A percentile compares a stretch with the other conserved stretches of the same genome.
phyloP scores from a whole-genome alignment of 2,113 vertebrate species.

The Cyprinodon tularosa region DNA sequence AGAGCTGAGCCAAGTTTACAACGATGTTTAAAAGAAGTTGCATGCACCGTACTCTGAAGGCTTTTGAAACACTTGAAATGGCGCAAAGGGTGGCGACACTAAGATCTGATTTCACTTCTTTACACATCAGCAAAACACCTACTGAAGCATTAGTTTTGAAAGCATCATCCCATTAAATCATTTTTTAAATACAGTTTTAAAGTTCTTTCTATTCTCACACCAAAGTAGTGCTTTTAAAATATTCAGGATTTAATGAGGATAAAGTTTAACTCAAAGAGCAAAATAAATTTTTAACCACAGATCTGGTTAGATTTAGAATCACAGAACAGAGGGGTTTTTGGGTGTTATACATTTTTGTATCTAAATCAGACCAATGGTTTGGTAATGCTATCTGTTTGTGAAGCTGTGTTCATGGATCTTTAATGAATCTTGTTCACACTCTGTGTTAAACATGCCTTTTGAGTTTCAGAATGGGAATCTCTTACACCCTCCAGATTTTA shows the following conservation, averaged over 20 bases:
- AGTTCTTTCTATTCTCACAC: neutral
- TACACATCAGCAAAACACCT: neutral
- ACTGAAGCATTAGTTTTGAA: neutral
- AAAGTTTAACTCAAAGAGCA: constrained; percentile 4
- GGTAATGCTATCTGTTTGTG: constrained; percentile 13
- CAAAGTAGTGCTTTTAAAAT: neutral
- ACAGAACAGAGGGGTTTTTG: neutral
- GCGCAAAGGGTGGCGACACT: neutral
- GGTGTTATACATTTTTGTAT: neutral
- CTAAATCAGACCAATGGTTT: neutral
- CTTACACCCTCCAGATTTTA: constrained; percentile 12
- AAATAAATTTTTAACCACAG: neutral
- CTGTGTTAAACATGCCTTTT: constrained; percentile 10
- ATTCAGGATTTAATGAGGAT: neutral
- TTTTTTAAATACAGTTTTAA: neutral
- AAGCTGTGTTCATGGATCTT: constrained; percentile 15
- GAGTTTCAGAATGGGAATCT: constrained; percentile 7
- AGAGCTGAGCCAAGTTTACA: constrained; percentile 6
- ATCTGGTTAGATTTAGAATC: neutral
- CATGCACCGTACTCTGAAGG: neutral
- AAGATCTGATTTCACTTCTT: neutral
- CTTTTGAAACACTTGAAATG: neutral
- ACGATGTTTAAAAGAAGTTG: neutral
- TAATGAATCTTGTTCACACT: constrained; percentile 24
- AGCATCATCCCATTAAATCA: neutral